These are phyloP conservation scores for Eudyptes chrysolophus DNA, from an alignment of 2,113 vertebrate genomes.

Conservation along the genomic window DNA sequence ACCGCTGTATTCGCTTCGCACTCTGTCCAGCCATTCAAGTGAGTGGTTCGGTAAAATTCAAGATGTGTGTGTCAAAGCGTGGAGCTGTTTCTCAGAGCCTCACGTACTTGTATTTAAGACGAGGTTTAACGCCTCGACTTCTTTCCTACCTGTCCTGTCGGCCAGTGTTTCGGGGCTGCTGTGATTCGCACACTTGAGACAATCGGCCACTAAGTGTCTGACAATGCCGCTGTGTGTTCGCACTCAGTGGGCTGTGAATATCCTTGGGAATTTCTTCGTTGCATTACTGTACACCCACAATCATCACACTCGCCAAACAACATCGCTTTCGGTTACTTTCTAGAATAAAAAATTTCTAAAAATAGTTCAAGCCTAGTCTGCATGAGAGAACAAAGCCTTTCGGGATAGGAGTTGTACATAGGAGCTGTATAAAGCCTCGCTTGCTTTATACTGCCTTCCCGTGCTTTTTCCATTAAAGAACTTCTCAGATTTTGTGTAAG, in stretches of 20 bases:
- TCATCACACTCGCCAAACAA: neutral
- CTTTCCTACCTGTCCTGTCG: neutral
- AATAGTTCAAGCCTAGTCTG: neutral
- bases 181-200: neutral
- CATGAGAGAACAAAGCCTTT: neutral
- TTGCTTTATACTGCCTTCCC: neutral
- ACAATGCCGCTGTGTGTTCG: constrained; percentile 29
- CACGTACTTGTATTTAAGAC: rapidly evolving
- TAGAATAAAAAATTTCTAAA: neutral
- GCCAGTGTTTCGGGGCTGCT: neutral
- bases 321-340: neutral
- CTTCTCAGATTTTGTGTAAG: neutral
- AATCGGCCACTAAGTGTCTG: neutral
- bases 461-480: neutral
- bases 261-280: constrained; percentile 10
- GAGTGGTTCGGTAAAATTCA: rapidly evolving
- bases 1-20: rapidly evolving
- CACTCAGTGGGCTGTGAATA: neutral
- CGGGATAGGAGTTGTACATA: neutral
- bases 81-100: neutral
- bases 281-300: constrained; percentile 24
- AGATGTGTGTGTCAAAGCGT: neutral
- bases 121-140: neutral
- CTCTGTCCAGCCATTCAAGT: neutral
- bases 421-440: neutral